These are phyloP conservation scores for Netelia inedita DNA, from an alignment of 2,888 invertebrate genomes.

Conservation along the genomic window DNA sequence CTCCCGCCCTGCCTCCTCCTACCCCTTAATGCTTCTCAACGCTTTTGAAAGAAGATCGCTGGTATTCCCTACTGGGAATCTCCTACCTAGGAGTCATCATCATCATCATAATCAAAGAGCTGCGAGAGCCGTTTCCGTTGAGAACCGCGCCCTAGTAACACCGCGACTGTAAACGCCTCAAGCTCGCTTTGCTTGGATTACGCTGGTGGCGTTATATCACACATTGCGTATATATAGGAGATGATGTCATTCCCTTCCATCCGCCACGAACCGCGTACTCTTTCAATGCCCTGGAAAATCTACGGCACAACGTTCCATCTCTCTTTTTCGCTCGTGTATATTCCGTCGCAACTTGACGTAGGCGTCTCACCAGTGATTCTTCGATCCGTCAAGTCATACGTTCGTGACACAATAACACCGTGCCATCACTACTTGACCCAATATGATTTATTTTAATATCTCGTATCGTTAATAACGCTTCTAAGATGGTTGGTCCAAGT, in stretches of 20 bases:
- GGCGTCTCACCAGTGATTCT: conserved; percentile 18
- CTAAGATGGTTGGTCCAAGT: conserved; percentile 12
- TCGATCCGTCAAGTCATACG: neutral
- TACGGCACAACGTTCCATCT: neutral
- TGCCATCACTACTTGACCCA: conserved; percentile 26
- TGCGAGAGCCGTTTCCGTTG: conserved; percentile 60
- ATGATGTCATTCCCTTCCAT: conserved; percentile 62
- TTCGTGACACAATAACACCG: conserved; percentile 4
- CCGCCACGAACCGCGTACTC: conserved; percentile 8
- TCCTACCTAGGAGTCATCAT: conserved; percentile 11
- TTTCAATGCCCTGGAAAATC: conserved; percentile 18
- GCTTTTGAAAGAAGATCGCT: conserved; percentile 1
- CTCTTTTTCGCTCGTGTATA: conserved; percentile 1
- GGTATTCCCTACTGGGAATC: conserved; percentile 23
- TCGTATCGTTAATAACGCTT: conserved; percentile 38
- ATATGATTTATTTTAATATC: conserved; percentile 33
- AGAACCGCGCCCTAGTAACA: conserved; percentile 56
- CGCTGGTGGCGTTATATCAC: conserved; percentile 33
- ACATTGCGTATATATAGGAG: conserved; percentile 16
- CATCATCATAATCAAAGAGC: conserved; percentile 52
- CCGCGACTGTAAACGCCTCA: conserved; percentile 54
- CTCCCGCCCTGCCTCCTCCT: too few relatives aligned
- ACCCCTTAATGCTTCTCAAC: conserved; percentile 2
- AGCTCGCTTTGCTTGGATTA: conserved; percentile 61
- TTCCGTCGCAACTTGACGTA: conserved; percentile 23